These are phyloP conservation scores for Strigamia crassipes DNA, from an alignment of 2,888 invertebrate species.

Conservation along the genomic window DNA sequence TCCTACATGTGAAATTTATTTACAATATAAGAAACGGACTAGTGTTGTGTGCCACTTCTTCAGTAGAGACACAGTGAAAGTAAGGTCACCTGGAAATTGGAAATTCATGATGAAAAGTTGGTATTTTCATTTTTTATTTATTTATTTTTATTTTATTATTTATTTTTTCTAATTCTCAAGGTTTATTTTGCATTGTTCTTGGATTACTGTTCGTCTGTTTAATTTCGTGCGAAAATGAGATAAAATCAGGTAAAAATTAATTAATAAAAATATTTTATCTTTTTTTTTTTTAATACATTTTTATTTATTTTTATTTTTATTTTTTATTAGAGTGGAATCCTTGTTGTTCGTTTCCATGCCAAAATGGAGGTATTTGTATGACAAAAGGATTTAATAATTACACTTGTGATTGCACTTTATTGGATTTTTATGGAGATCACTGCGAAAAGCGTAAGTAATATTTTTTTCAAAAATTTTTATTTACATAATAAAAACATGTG, in stretches of 20 bases:
- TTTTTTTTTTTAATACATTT: background rate
- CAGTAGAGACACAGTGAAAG: too few relatives aligned
- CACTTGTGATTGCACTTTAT: conserved; percentile 58
- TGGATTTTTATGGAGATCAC: conserved; percentile 56
- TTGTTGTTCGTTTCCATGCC: conserved; percentile 60
- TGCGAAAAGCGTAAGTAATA: conserved; percentile 58
- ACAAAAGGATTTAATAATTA: conserved; percentile 55
- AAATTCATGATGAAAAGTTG: too few relatives aligned
- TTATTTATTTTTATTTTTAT: too few relatives aligned
- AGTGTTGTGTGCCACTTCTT: too few relatives aligned
- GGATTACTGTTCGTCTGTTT: background rate
- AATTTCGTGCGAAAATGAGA: background rate
- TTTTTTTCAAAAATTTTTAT: background rate
- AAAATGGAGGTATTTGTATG: conserved; percentile 58
- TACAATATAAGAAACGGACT: too few relatives aligned
- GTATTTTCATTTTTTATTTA: too few relatives aligned
- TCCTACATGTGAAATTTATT: too few relatives aligned
- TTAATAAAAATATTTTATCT: too few relatives aligned
- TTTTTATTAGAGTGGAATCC: conserved; percentile 53
- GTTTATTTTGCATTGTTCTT: background rate
- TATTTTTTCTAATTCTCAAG: background rate
- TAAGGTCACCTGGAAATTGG: too few relatives aligned
- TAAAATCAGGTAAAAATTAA: background rate
- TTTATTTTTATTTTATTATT: too few relatives aligned
- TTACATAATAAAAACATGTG: background rate